Evolutionary conservation across 2,797 vertebrate species (phyloP).

Genomic region (Sebastes oblongus): DNA sequence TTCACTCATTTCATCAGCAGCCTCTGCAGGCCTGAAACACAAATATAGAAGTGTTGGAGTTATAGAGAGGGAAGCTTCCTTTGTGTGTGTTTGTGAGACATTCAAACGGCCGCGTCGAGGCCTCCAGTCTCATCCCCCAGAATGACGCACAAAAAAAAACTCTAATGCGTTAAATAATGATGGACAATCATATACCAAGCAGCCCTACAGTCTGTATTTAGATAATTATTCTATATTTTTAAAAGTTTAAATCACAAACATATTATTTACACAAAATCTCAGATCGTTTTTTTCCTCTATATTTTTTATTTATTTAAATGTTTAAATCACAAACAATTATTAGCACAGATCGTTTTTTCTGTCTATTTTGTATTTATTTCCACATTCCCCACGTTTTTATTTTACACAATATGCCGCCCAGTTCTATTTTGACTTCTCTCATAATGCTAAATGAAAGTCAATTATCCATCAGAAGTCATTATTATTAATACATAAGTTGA

Average conservation of each 20-base stretch:
- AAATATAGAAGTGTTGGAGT: neutral
- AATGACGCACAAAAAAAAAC: neutral
- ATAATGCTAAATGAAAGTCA: neutral
- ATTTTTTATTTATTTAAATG: neutral
- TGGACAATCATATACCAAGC: neutral
- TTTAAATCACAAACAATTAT: neutral
- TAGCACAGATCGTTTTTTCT: neutral
- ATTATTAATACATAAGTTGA: too few species aligned
- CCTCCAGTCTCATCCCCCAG: neutral
- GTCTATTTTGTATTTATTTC: neutral
- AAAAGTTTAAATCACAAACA: neutral
- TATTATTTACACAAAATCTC: neutral
- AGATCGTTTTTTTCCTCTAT: too few species aligned
- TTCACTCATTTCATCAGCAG: conserved; percentile 47
- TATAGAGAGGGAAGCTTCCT: neutral
- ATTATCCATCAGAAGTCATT: neutral
- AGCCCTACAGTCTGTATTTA: neutral
- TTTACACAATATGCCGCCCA: neutral
- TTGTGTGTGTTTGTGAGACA: neutral
- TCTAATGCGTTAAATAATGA: too few species aligned
- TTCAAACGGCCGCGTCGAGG: neutral
- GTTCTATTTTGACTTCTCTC: neutral
- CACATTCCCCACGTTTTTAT: neutral
- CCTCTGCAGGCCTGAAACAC: conserved; percentile 1
- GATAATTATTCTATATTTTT: neutral